Conservation (phyloP, 1,140 invertebrate genomes). For the Theocolax elegans region DNA sequence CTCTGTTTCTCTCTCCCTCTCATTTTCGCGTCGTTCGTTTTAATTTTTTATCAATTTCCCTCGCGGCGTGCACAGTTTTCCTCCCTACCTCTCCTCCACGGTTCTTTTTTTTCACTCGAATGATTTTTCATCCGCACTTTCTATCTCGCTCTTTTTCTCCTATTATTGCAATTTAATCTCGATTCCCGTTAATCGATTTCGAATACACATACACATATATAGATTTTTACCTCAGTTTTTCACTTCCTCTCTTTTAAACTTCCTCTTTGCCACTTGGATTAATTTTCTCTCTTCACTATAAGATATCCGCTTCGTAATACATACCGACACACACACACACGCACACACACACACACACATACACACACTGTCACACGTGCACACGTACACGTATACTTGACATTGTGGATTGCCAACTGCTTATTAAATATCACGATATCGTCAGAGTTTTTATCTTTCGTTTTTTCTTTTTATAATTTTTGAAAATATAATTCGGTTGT, state of each 20-base stretch:
- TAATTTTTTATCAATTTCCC: slow-evolving; percentile 30
- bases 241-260: too few species aligned
- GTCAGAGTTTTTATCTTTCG: neutral
- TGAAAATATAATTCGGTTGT: neutral
- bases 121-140: slow-evolving; percentile 14
- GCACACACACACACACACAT: too few species aligned
- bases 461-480: neutral
- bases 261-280: too few species aligned
- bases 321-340: too few species aligned
- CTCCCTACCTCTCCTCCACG: too few species aligned
- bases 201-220: neutral
- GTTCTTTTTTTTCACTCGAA: neutral
- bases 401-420: neutral
- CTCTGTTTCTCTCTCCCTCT: neutral
- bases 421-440: neutral
- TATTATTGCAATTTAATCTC: slow-evolving; percentile 24
- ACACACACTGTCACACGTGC: too few species aligned
- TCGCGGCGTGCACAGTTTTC: neutral
- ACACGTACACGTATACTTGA: too few species aligned
- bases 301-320: too few species aligned
- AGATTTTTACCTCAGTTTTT: too few species aligned
- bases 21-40: slow-evolving; percentile 22
- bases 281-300: too few species aligned
- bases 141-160: neutral
- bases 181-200: slow-evolving; percentile 2